Evolutionary conservation across 2,797 vertebrate genomes (phyloP), one percentile per base, ranked within the genome.

Genomic region (Oreortyx pictus): DNA sequence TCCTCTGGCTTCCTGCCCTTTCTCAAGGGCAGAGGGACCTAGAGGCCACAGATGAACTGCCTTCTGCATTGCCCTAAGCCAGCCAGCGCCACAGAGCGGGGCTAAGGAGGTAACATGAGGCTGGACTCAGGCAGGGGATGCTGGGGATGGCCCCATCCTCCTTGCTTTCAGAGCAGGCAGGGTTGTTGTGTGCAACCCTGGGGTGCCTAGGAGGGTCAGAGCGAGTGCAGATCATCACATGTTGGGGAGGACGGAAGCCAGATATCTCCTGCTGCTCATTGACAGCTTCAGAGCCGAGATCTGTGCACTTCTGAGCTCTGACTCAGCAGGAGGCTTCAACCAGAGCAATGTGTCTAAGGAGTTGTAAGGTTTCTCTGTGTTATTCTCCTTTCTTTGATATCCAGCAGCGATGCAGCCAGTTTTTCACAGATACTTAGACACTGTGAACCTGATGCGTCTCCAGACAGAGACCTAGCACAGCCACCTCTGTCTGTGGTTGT

Each of bases 161-260:
- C 49, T 14, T 18, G 19, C 43, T 59, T 44, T 27, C 33, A 27
- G 33, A 74, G n/a, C 71, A 29, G 43, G 20, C 23, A 24, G 41
- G 7, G 17, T 17, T 6, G 0, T 31, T 68, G 31, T 1, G 0
- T 4, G 17, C 52, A 46, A 33, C 19, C 5, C 54, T 20, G 56
- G 80, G 54, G 52, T 7, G 0, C 16, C 3, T 49, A 60, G 56
- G 50, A 39, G 41, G 0, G 1, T 1, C 16, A 49, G 57, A n/a
- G 27, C 0, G 4, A 61, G 67, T 4, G 4, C 27, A 39, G 23
- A 4, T 17, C 1, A 5, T 31, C 3, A 0, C 25, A 2, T 25
- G 25, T 7, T 3, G 1, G 14, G 50, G 18, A 47, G 14, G 23
- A 8, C 5, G 25, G 64, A 3, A 17, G 41, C 19, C 5, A 5